Evolutionary conservation across 2,113 vertebrate species (phyloP).

Genomic region (Murina feae): DNA sequence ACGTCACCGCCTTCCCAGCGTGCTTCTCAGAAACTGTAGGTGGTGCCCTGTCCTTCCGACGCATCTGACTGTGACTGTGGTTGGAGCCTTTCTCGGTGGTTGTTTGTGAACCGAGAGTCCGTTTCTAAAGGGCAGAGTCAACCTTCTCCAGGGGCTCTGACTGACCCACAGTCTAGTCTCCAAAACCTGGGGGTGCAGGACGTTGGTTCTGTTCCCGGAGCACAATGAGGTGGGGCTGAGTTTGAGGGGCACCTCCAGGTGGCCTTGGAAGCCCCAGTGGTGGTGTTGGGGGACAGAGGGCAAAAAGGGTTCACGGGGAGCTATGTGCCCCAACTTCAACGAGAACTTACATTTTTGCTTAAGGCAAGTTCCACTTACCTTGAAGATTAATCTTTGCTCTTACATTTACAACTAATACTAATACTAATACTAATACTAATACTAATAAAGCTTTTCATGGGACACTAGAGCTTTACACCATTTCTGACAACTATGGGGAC

Average conservation of each 20-base stretch:
- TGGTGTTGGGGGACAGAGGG: background rate
- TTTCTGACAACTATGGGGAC: background rate
- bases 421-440: background rate
- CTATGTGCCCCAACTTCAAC: background rate
- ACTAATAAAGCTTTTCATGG: background rate
- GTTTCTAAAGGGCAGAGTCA: background rate
- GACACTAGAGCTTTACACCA: background rate
- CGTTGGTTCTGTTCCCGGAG: background rate
- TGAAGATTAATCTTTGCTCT: background rate
- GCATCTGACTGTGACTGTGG: background rate
- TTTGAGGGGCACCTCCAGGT: background rate
- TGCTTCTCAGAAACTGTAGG: background rate
- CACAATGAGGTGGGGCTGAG: background rate
- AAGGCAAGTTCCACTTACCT: background rate
- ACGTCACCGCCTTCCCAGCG: accelerated
- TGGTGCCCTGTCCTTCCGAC: background rate
- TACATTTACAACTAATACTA: background rate
- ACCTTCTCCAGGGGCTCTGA: background rate
- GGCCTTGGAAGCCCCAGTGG: background rate
- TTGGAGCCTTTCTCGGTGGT: background rate
- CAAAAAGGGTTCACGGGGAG: background rate
- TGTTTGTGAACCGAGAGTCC: background rate
- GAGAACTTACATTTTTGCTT: background rate
- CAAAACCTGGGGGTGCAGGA: background rate
- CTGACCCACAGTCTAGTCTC: background rate